Conservation (phyloP, 92 coral and sea anemone species). For the Zoanthus sansibaricus region DNA sequence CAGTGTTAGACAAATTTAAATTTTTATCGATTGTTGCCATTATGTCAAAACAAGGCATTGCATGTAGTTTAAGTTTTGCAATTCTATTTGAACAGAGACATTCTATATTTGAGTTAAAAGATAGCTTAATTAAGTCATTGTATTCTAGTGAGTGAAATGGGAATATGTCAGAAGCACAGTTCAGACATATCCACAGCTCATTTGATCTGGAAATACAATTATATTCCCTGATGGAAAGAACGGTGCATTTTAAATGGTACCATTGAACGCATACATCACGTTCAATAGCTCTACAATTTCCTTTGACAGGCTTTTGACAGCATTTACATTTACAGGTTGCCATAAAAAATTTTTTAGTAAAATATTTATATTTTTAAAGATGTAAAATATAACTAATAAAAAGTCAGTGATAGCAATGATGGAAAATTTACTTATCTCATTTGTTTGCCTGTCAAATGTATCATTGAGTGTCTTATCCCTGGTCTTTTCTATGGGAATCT, state of each 20-base stretch:
- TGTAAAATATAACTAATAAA: slow-evolving; percentile 8
- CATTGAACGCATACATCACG: slow-evolving; percentile 21
- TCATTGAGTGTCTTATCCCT: slow-evolving; percentile 14
- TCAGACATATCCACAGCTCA: slow-evolving; percentile 25
- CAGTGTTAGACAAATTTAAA: no score
- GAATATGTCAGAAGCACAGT: slow-evolving; percentile 16
- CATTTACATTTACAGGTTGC: slow-evolving; percentile 28
- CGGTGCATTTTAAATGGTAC: slow-evolving; percentile 33
- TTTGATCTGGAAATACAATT: slow-evolving; percentile 7
- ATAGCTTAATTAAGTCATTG: background rate
- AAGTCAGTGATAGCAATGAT: slow-evolving; percentile 27
- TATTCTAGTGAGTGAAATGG: slow-evolving; percentile 18
- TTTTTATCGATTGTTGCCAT: no score
- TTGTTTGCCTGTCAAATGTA: slow-evolving; percentile 20
- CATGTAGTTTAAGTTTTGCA: background rate
- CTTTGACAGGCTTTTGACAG: background rate
- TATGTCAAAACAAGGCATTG: no score
- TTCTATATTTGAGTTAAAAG: no score
- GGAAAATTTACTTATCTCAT: slow-evolving; percentile 25
- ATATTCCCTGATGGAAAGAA: slow-evolving; percentile 20
- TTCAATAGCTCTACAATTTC: slow-evolving; percentile 17
- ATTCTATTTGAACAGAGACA: no score
- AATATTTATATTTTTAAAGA: no score
- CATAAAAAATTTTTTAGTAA: slow-evolving; percentile 13
- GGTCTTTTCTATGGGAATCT: background rate